A percentile compares a stretch with the other conserved stretches of the same genome.
phyloP scores from a whole-genome alignment of 1,140 invertebrate genomes.

The Drosophila lowei region DNA sequence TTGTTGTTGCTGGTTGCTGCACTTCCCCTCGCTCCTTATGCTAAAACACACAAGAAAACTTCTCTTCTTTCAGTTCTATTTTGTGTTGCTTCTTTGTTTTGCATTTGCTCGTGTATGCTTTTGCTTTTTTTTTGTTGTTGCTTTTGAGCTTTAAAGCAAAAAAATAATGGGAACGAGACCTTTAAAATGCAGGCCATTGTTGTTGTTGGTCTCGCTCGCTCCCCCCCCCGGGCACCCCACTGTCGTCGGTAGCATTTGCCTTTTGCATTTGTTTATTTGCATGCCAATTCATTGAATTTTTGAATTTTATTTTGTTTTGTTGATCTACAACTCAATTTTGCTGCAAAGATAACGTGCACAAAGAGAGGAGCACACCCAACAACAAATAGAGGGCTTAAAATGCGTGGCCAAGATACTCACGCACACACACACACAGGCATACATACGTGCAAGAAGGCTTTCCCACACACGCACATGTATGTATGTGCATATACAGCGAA shows the following conservation, averaged over 20 bases:
- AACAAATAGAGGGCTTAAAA: conserved; percentile 4
- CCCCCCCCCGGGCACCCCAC: too few species aligned
- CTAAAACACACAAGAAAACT: too few species aligned
- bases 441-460: too few species aligned
- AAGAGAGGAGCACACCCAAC: too few species aligned
- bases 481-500: not conserved
- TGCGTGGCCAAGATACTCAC: conserved; percentile 10
- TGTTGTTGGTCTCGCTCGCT: conserved; percentile 2
- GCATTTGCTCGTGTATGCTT: not conserved
- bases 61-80: too few species aligned
- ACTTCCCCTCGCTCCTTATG: too few species aligned
- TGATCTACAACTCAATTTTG: conserved; percentile 58
- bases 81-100: too few species aligned
- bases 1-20: conserved; percentile 20
- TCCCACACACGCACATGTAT: not conserved
- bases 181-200: conserved; percentile 50
- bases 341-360: conserved; percentile 11
- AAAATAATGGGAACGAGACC: conserved; percentile 30
- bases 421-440: not conserved
- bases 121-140: not conserved
- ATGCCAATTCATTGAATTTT: conserved; percentile 53
- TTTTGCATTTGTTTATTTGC: conserved; percentile 63
- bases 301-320: conserved; percentile 11
- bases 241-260: conserved; percentile 6
- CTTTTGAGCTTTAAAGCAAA: conserved; percentile 16